Conservation (phyloP, 2,113 vertebrate species). For the Odontophorus gujanensis region DNA sequence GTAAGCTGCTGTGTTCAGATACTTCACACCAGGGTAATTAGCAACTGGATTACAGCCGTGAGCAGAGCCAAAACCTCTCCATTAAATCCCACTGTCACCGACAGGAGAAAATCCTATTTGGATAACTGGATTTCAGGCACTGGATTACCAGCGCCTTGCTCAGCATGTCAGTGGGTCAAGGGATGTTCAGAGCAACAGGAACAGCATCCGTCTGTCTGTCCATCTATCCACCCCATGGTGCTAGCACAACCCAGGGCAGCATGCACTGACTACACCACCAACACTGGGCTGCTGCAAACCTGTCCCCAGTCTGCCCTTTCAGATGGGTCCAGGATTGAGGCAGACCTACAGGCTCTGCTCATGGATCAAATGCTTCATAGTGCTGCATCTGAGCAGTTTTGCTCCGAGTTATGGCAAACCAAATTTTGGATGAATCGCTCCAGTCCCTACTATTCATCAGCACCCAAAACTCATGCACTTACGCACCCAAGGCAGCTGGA, state of each 20-base stretch:
- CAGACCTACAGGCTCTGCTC: neutral
- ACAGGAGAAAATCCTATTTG: slow-evolving; percentile 55
- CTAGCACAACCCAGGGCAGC: neutral
- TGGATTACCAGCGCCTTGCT: neutral
- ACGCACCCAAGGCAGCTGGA: neutral
- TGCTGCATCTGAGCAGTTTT: neutral
- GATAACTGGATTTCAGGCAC: slow-evolving; percentile 52
- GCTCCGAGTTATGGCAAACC: neutral
- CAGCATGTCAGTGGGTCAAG: fast-evolving
- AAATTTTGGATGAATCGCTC: neutral
- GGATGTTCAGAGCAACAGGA: neutral
- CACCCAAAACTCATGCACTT: neutral
- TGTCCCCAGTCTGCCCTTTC: fast-evolving
- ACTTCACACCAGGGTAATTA: neutral
- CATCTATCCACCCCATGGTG: fast-evolving
- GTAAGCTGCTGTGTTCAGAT: fast-evolving
- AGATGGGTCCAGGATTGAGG: neutral
- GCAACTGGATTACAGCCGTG: neutral
- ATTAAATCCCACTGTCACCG: neutral
- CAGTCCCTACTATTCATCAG: neutral
- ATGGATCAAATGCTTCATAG: neutral
- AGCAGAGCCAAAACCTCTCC: neutral
- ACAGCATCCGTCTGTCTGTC: fast-evolving
- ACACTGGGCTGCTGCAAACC: fast-evolving
- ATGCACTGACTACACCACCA: neutral